phyloP scores from a whole-genome alignment of 2,113 vertebrate species.

The Hydrochoerus hydrochaeris region DNA sequence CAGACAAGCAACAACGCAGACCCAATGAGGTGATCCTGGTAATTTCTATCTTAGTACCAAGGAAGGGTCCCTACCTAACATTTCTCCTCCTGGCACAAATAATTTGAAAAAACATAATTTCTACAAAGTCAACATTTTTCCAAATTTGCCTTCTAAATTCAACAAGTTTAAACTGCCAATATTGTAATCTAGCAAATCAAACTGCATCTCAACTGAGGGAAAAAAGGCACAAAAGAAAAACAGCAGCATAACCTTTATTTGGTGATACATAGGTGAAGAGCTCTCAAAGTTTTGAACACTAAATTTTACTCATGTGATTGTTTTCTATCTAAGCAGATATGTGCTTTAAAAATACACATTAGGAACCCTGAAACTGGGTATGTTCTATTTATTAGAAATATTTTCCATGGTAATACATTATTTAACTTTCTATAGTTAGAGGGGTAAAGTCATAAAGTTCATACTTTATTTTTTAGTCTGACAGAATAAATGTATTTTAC shows the following conservation, averaged over 20 bases:
- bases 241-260: conserved; percentile 94
- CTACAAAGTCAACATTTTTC: conserved; percentile 37
- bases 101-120: not conserved
- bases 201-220: conserved; percentile 44
- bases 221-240: conserved; percentile 81
- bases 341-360: conserved; percentile 85
- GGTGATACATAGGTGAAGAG: conserved; percentile 88
- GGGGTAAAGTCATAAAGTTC: conserved; percentile 83
- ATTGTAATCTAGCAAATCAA: conserved; percentile 32
- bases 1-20: not conserved
- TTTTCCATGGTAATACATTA: conserved; percentile 87
- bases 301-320: conserved; percentile 69
- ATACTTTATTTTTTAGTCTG: conserved; percentile 84
- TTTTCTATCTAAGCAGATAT: conserved; percentile 80
- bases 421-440: conserved; percentile 85
- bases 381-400: conserved; percentile 85
- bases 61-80: not conserved
- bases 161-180: not conserved
- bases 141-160: conserved; percentile 40
- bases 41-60: not conserved
- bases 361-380: conserved; percentile 82
- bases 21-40: not conserved
- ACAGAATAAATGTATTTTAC: conserved; percentile 83
- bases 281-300: conserved; percentile 76
- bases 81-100: conserved; percentile 13